Evolutionary conservation across 2,797 vertebrate species (phyloP).

Genomic region (Sebastes alutus): DNA sequence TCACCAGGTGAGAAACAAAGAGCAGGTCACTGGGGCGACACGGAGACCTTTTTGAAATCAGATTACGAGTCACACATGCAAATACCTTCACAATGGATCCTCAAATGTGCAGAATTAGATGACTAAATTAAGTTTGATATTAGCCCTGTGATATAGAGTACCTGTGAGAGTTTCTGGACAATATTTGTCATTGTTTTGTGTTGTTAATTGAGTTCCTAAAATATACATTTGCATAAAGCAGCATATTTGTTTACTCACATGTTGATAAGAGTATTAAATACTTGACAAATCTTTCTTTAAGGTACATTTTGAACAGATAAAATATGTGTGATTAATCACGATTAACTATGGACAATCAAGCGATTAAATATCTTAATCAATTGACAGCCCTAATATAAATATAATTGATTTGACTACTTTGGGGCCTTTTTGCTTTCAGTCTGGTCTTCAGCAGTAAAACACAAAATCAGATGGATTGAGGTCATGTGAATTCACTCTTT

Average conservation of each 20-base stretch:
- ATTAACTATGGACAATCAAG: no score
- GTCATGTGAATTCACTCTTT: not conserved
- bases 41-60: slow-evolving; percentile 1
- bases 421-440: not conserved
- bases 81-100: not conserved
- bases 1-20: not conserved
- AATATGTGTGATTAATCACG: no score
- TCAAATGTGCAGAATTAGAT: not conserved
- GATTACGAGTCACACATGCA: slow-evolving; percentile 9
- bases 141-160: not conserved
- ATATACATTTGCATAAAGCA: no score
- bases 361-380: no score
- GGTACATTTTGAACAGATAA: not conserved
- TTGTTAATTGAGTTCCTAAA: not conserved
- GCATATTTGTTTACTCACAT: rapidly evolving
- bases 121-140: not conserved
- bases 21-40: not conserved
- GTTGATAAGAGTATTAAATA: not conserved
- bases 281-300: not conserved
- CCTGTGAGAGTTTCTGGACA: not conserved
- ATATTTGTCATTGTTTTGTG: not conserved
- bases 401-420: not conserved
- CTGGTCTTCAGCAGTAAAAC: not conserved
- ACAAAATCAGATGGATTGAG: not conserved
- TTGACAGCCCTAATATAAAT: not conserved